These are phyloP conservation scores for Acromyrmex echinatior DNA, from an alignment of 1,140 invertebrate genomes.

Conservation along the genomic window DNA sequence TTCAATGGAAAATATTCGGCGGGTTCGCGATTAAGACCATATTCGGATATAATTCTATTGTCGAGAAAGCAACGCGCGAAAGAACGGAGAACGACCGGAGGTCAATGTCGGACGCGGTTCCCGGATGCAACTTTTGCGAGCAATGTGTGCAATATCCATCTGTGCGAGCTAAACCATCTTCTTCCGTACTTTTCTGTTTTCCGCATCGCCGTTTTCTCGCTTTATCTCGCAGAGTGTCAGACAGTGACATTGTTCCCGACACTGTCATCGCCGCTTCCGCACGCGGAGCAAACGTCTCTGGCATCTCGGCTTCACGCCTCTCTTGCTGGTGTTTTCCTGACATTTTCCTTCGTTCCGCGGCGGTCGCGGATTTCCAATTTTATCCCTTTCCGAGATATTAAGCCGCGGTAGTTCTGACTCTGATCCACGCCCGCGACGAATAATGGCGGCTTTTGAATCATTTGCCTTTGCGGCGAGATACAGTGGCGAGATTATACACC, in stretches of 20 bases:
- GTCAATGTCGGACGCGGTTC: background rate
- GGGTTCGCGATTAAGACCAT: background rate
- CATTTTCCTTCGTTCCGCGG: slow-evolving; percentile 5
- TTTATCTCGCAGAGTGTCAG: slow-evolving; percentile 21
- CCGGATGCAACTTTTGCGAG: slow-evolving; percentile 16
- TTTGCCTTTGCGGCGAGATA: slow-evolving; percentile 40
- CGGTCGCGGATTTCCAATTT: slow-evolving; percentile 60
- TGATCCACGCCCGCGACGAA: slow-evolving; percentile 25
- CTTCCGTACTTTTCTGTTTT: slow-evolving; percentile 18
- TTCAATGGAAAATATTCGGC: slow-evolving; percentile 32
- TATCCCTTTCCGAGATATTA: slow-evolving; percentile 67
- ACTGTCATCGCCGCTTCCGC: slow-evolving; percentile 37
- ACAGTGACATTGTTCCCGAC: slow-evolving; percentile 55
- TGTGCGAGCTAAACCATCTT: slow-evolving; percentile 35
- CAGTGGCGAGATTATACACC: slow-evolving; percentile 12
- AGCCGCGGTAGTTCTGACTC: slow-evolving; percentile 41
- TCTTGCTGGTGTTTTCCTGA: background rate
- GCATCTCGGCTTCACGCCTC: background rate
- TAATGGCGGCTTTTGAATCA: slow-evolving; percentile 39
- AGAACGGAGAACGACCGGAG: background rate
- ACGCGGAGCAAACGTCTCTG: slow-evolving; percentile 28
- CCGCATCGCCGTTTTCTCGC: slow-evolving; percentile 1
- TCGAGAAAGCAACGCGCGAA: slow-evolving; percentile 14
- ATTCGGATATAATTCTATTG: slow-evolving; percentile 12
- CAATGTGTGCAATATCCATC: slow-evolving; percentile 39